These are phyloP conservation scores for Epirrita christyi DNA, from an alignment of 2,888 invertebrate species.

Conservation along the genomic window DNA sequence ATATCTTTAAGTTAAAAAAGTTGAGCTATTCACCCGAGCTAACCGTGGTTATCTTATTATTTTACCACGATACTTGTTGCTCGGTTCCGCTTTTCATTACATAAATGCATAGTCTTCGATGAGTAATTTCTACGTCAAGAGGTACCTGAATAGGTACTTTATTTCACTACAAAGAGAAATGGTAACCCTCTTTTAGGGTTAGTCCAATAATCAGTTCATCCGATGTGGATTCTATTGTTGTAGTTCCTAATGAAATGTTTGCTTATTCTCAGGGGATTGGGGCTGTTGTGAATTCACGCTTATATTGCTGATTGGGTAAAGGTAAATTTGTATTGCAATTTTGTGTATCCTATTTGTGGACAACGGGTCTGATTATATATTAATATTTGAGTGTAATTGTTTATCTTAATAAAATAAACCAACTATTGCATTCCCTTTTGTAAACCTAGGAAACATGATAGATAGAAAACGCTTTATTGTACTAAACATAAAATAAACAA, in stretches of 20 bases:
- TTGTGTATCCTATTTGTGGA: too few relatives aligned
- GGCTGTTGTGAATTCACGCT: background rate
- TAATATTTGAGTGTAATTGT: too few relatives aligned
- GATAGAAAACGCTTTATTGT: too few relatives aligned
- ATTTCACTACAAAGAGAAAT: background rate
- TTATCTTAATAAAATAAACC: too few relatives aligned
- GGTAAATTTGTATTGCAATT: background rate
- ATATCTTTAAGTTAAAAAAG: conserved; percentile 20
- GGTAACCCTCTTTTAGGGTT: conserved; percentile 2
- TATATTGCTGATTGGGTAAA: background rate
- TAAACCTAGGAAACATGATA: too few relatives aligned
- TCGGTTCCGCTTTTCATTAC: conserved; percentile 41
- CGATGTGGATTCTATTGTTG: conserved; percentile 1
- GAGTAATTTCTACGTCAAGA: background rate
- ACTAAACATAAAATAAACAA: too few relatives aligned
- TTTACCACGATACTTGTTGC: conserved; percentile 48
- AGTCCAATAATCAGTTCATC: background rate
- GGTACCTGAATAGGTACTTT: background rate
- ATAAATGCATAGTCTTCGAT: conserved; percentile 40
- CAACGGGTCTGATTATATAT: too few relatives aligned
- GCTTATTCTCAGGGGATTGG: conserved; percentile 2
- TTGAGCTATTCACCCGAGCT: conserved; percentile 37
- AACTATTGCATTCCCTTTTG: too few relatives aligned
- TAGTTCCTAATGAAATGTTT: conserved; percentile 7
- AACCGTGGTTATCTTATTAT: conserved; percentile 37